Evolutionary conservation across 1,140 invertebrate species (phyloP).

Genomic region (Lasioglossum albipes): DNA sequence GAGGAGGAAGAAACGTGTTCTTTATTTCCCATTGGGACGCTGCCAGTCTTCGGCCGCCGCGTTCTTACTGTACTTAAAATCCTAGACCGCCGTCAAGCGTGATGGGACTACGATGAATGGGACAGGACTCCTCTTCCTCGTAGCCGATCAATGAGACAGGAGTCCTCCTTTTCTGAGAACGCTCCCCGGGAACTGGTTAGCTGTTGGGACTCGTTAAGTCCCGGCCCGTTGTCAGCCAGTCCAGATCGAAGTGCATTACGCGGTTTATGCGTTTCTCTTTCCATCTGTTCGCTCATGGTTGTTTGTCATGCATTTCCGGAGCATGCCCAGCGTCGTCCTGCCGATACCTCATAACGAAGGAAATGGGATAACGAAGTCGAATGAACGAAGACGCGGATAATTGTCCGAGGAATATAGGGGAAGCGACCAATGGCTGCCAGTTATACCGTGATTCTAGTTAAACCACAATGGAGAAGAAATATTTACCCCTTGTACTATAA

Average conservation of each 20-base stretch:
- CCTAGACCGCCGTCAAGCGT: slow-evolving; percentile 45
- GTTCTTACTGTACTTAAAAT: slow-evolving; percentile 49
- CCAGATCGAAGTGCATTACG: background rate
- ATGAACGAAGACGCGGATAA: background rate
- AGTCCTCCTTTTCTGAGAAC: slow-evolving; percentile 22
- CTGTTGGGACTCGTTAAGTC: slow-evolving; percentile 10
- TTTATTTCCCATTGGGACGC: slow-evolving; percentile 35
- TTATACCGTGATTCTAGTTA: no score
- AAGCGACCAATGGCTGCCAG: no score
- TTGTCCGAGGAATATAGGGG: no score
- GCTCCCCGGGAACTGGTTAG: slow-evolving; percentile 14
- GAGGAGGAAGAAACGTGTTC: slow-evolving; percentile 47
- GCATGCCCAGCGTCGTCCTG: background rate
- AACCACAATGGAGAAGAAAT: no score
- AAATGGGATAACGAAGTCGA: background rate
- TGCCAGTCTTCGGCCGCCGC: background rate
- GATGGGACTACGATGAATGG: slow-evolving; percentile 57
- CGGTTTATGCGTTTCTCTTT: background rate
- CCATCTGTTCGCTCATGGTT: background rate
- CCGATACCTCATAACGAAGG: background rate
- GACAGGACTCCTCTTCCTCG: slow-evolving; percentile 27
- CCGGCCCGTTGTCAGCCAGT: background rate
- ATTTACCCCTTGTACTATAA: no score
- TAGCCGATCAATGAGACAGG: slow-evolving; percentile 43
- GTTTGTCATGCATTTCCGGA: background rate